Base-by-base conservation (phyloP, 2,113 vertebrate species). In the Pimephales promelas region DNA sequence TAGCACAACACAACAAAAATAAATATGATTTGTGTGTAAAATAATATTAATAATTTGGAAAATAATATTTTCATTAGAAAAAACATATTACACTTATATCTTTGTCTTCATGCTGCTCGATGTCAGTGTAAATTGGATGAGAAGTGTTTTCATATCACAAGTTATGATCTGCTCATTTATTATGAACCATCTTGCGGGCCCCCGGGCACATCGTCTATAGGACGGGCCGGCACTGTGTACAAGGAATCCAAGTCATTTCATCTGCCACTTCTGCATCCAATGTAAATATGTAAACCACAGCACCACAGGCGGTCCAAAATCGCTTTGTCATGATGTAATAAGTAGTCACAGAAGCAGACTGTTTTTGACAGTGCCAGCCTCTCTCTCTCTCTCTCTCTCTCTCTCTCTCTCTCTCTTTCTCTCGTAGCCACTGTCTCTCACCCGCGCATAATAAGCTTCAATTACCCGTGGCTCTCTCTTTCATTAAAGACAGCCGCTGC, bases 401-500 rank as follows among this genome's bases (percentile, higher is more conserved):
- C 43, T 45, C 45, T 47, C 45, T 47, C 45, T 47, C 45, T 47
- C 45, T 59, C 10, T 59, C 89, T 90, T 86, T 13, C 87, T 87
- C 85, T 88, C 85, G 90, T 86, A 88, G 89, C 85, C 79, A 84
- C 28, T 85, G 84, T 84, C 89, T 5, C 72, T 92, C 83, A 90
- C 93, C 91, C 92, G 91, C 92, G 90, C 92, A 92, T 96, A 97
- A 97, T 96, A 94, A 95, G 92, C 93, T 95, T 96, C 94, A 96
- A 96, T 96, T 95, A 85, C 89, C 95, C 93, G 89, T 92, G 94
- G 93, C 94, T 96, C 94, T 96, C 96, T 96, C 90, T 91, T 93
- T 96, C 96, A 96, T 96, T 97, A 96, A 94, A 94, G 93, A 94
- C 95, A 91, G 94, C 94, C 93, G 91, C 89, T 92, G 93, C 94